Base-by-base conservation (phyloP, 2,888 invertebrate species). In the Megastigmus dorsalis region DNA sequence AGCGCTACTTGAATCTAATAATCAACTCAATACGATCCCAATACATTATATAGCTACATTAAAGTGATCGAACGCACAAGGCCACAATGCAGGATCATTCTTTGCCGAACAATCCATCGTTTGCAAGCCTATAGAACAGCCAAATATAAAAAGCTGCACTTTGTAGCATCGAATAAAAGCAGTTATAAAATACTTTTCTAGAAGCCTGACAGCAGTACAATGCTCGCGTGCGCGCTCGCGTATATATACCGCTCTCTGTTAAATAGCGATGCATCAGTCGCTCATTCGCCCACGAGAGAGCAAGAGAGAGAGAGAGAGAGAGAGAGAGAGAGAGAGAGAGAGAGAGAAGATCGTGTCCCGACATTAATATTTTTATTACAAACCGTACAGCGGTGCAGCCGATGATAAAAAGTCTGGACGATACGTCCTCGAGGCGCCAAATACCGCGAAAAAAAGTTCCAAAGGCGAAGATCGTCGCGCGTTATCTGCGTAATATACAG, bases 401-500 rank as follows among this genome's bases (percentile, higher is more conserved):
- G 57, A 55, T 55, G 55, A 70, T 60, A 45, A 70, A 62, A 70
- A 48, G 3, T 26, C n/a, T 1, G 3, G 43, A 13, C 66, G 57
- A 72, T 71, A 55, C 30, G 38, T 62, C 62, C 65, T 65, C 38
- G 33, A 74, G 66, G 66, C 70, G 75, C 70, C 75, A 75, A 75
- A 63, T 69, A 26, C 68, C 43, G 62, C 60, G 38, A 59, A 57
- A 62, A 69, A 54, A 68, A 36, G 48, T 48, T 33, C n/a, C 38
- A 26, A n/a, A 63, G 60, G 54, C 55, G 54, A 75, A 65, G 60
- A 75, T 77, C 67, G 72, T 55, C 74, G 76, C 66, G 79, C 80
- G 79, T 82, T 82, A 78, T 78, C 75, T 72, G 70, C 71, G 80
- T 84, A 85, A 85, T 84, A 84, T 84, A 85, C 84, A 83, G 81